Conservation (phyloP, 2,797 vertebrate species). For the Esox lucius region DNA sequence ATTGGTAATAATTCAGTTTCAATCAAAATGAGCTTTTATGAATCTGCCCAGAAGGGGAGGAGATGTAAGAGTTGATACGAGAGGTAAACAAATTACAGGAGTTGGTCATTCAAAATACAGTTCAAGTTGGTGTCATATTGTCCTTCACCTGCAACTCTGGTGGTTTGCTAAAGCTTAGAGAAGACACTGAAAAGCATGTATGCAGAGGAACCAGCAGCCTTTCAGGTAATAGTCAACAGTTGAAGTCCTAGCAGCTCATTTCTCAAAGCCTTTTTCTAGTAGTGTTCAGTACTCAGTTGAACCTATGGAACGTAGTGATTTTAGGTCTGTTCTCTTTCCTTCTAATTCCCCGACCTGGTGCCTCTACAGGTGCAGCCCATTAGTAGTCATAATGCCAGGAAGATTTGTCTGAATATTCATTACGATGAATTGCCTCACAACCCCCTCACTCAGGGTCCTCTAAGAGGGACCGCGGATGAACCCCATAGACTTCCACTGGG, state of each 20-base stretch:
- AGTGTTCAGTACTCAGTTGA: conserved; percentile 34
- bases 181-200: not conserved
- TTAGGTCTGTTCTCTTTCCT: conserved; percentile 82
- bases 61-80: no score
- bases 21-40: no score
- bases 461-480: conserved; percentile 69
- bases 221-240: not conserved
- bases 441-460: conserved; percentile 85
- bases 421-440: conserved; percentile 93
- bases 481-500: conserved; percentile 66
- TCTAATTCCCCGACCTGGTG: conserved; percentile 76
- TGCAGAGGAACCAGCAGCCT: not conserved
- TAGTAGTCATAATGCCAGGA: conserved; percentile 86
- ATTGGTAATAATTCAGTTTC: no score
- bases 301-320: not conserved
- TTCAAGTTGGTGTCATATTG: not conserved
- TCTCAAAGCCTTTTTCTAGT: conserved; percentile 47
- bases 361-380: conserved; percentile 78
- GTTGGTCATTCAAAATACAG: no score
- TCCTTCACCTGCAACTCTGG: not conserved
- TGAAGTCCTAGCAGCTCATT: not conserved
- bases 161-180: not conserved
- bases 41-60: no score
- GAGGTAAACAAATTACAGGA: no score
- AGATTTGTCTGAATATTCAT: conserved; percentile 95